Percentiles rank a stretch among this genome's conserved stretches.
phyloP scores from a whole-genome alignment of 2,888 invertebrate genomes.

The Flexamia atlantica region DNA sequence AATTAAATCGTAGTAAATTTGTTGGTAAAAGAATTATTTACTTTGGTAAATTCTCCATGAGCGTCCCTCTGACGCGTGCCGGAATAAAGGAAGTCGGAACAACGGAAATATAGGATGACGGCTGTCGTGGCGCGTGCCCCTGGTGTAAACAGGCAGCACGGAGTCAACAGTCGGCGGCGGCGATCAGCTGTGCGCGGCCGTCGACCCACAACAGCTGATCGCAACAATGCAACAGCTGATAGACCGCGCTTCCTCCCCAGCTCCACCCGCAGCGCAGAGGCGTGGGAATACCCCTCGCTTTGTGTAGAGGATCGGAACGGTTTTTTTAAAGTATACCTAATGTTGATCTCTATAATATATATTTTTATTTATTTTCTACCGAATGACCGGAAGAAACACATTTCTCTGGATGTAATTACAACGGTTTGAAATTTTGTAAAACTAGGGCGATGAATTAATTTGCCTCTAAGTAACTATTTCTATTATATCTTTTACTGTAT shows the following conservation, averaged over 20 bases:
- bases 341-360: too few relatives aligned
- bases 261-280: constrained; percentile 4
- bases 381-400: too few relatives aligned
- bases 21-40: too few relatives aligned
- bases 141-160: neutral
- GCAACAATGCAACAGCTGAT: constrained; percentile 9
- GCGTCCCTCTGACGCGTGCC: neutral
- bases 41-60: too few relatives aligned
- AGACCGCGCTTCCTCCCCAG: constrained; percentile 26
- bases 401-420: too few relatives aligned
- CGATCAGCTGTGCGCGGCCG: constrained; percentile 11
- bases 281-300: constrained; percentile 1
- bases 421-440: too few relatives aligned
- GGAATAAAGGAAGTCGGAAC: neutral
- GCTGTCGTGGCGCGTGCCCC: neutral
- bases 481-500: too few relatives aligned
- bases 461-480: too few relatives aligned
- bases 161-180: neutral
- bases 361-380: too few relatives aligned
- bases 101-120: neutral
- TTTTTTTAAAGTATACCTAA: too few relatives aligned
- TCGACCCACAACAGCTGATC: constrained; percentile 11
- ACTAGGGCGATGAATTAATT: too few relatives aligned
- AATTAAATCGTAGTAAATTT: too few relatives aligned
- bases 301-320: neutral